Base-by-base conservation (phyloP, 1,140 invertebrate genomes). In the Neocloeon triangulifer region DNA sequence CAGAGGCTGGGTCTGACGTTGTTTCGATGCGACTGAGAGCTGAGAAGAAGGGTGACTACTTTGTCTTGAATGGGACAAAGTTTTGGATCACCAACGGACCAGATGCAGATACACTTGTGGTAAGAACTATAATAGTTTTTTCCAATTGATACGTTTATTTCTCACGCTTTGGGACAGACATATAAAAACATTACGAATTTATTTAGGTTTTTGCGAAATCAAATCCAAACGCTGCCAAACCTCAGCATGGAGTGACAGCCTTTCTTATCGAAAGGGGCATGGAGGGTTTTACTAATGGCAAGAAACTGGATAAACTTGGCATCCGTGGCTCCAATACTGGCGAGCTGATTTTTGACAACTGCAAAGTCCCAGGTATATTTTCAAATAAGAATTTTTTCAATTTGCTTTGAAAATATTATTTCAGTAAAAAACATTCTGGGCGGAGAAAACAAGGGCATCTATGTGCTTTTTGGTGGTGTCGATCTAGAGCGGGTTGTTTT, bases 41-140 rank as follows among this genome's bases (percentile, higher is more conserved):
- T 8, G 64, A 52, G 33, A 69, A 66, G 44, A 66, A 67, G 45
- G 62, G 61, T 8, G 55, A 63, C 23, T 52, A 65, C 21, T 73
- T 58, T 36, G 49, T 73, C 14, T 25, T 72, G 2, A 73, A 71
- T 47, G 69, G 69, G 9, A 54, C 59, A 34, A 73, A 68, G 41
- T 71, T 73, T 69, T 73, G 70, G 70, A 73, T 73, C 19, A 73
- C 69, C 2, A 69, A 70, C 44, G 66, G 58, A n/a, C 66, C 66
- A 18, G 48, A 56, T 14, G 69, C 69, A 23, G 22, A 23, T 23
- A n/a, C n/a, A 23, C 22, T 23, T 23, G 22, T 23, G n/a, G n/a
- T n/a, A n/a, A n/a, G n/a, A 26, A 26, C 7, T 5, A 26, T 4
- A 4, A 13, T 19, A 12, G 15, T 13, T 9, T 39, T n/a, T 18